Evolutionary conservation across 2,797 vertebrate species (phyloP).

Genomic region (Danio albolineatus): DNA sequence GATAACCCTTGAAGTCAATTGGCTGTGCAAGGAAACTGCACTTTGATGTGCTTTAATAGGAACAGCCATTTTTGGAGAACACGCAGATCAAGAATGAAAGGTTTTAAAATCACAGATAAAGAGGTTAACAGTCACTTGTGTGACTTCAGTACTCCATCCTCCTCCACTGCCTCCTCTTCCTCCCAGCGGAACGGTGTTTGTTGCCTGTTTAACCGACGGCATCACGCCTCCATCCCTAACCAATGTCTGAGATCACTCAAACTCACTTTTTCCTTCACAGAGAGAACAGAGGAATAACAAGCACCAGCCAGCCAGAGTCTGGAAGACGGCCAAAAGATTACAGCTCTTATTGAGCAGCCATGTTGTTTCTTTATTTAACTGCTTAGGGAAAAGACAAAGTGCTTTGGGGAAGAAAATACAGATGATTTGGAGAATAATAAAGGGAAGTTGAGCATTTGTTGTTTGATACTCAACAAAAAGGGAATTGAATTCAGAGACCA

Average conservation of each 20-base stretch:
- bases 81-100: constrained; percentile 28
- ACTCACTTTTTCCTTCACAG: constrained; percentile 61
- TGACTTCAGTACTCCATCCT: constrained; percentile 35
- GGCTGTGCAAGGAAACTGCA: background rate
- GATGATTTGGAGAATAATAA: constrained; percentile 58
- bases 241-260: constrained; percentile 67
- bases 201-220: constrained; percentile 55
- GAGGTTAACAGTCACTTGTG: constrained; percentile 40
- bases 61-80: constrained; percentile 7
- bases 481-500: constrained; percentile 42
- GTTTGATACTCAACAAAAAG: constrained; percentile 54
- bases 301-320: constrained; percentile 67
- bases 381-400: constrained; percentile 54
- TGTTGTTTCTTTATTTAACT: constrained; percentile 65
- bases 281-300: constrained; percentile 71
- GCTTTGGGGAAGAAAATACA: constrained; percentile 28
- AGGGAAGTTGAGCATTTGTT: constrained; percentile 60
- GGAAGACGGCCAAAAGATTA: constrained; percentile 76
- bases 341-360: constrained; percentile 63
- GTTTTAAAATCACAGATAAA: constrained; percentile 46
- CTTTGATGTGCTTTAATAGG: constrained; percentile 6
- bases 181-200: constrained; percentile 27
- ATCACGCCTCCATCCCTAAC: constrained; percentile 69
- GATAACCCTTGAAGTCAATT: background rate
- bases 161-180: constrained; percentile 30